Base-by-base conservation (phyloP, 2,113 vertebrate species). In the Pogona vitticeps region DNA sequence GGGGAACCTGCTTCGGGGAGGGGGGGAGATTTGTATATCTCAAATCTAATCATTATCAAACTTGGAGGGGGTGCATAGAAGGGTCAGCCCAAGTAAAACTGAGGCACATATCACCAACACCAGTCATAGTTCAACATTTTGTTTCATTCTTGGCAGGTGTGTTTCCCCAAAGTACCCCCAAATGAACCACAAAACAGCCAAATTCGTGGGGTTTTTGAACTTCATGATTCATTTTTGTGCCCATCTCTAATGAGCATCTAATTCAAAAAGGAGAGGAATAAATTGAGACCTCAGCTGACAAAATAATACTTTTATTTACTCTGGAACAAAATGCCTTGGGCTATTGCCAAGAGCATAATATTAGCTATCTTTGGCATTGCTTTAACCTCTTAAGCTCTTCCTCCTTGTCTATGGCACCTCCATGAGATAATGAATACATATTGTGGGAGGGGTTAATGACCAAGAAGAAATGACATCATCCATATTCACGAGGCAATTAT, bases 341-440 rank as follows among this genome's bases (percentile, higher is more conserved):
- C 15, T 10, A 77, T 83, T 91, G 83, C 63, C 80, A 85, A 36
- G 65, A 87, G 36, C 21, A n/a, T 46, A 80, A 26, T 1, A 65
- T 52, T 58, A 75, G 63, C 63, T 61, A 61, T 63, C 78, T 71
- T 86, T 79, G 83, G 86, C 31, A 52, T 76, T 31, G 0, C 0
- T 33, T 87, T 85, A n/a, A n/a, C 14, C 6, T 84, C 89, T 91
- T 89, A 88, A 89, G 70, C 28, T 23, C 72, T 86, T 73, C 42
- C 38, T 15, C 59, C 59, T 61, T 61, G 68, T 84, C 61, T 80
- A 67, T 73, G 86, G 83, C 72, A 85, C 76, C 72, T 73, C 77
- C 42, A 56, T 15, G 52, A 76, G 75, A 40, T 15, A 78, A 90
- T 88, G 76, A 83, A 83, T 0, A 0, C 18, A 56, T 28, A 85